These are phyloP conservation scores for Ectemnius lituratus DNA, from an alignment of 2,888 invertebrate genomes.

Conservation along the genomic window DNA sequence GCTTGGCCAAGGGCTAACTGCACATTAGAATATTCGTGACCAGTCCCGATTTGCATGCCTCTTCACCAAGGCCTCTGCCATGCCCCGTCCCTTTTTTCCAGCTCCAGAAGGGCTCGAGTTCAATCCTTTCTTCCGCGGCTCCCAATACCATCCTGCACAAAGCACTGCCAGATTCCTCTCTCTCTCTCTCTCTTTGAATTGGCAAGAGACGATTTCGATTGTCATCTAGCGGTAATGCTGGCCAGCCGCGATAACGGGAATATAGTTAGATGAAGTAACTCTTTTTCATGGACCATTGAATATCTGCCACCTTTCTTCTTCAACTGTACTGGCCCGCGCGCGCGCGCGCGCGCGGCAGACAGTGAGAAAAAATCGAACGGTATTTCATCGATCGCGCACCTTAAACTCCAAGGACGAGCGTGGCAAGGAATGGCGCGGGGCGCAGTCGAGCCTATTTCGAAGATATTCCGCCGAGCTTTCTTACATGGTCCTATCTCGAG, in stretches of 20 bases:
- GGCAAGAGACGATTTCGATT: neutral
- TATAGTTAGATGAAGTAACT: neutral
- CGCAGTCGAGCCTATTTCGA: neutral
- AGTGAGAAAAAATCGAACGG: constrained; percentile 27
- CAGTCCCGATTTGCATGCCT: constrained; percentile 62
- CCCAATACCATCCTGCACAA: neutral
- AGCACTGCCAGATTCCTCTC: neutral
- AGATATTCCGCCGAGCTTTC: neutral
- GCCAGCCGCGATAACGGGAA: neutral
- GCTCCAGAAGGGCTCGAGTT: constrained; percentile 34
- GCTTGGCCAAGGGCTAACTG: constrained; percentile 45
- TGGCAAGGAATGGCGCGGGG: constrained; percentile 20
- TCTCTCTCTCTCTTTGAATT: neutral
- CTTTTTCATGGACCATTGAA: neutral
- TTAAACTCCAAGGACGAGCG: constrained; percentile 24
- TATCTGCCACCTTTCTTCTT: neutral
- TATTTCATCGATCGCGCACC: constrained; percentile 15
- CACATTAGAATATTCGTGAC: constrained; percentile 66
- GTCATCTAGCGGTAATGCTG: neutral
- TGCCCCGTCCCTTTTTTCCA: constrained; percentile 16
- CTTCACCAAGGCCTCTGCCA: constrained; percentile 48
- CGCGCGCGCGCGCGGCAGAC: neutral
- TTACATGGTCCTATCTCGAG: neutral
- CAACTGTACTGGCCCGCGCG: too few species aligned
- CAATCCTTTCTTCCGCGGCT: constrained; percentile 15